phyloP scores from a whole-genome alignment of 2,888 invertebrate genomes.

The Actias luna region DNA sequence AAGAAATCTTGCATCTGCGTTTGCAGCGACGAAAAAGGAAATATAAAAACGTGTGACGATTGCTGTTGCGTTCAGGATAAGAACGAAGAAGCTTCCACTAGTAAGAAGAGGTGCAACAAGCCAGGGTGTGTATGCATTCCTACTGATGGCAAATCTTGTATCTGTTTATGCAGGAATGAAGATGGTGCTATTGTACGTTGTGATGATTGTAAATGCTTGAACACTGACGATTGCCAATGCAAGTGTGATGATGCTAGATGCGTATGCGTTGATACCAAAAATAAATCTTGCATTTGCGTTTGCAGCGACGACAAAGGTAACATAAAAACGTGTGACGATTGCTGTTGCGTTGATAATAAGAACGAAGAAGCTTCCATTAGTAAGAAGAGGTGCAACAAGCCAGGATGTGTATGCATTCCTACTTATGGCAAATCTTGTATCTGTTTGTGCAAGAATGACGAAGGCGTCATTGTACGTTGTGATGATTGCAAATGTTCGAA shows the following conservation, averaged over 20 bases:
- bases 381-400: background rate
- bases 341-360: constrained; percentile 10
- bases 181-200: too few species aligned
- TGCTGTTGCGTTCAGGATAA: constrained; percentile 33
- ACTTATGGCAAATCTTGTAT: constrained; percentile 25
- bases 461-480: too few species aligned
- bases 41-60: constrained; percentile 35
- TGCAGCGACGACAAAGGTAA: constrained; percentile 34
- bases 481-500: too few species aligned
- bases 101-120: too few species aligned
- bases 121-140: too few species aligned
- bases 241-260: too few species aligned
- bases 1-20: constrained; percentile 41
- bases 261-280: too few species aligned
- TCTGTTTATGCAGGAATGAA: too few species aligned
- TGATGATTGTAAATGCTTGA: too few species aligned
- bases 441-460: background rate
- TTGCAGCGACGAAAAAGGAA: constrained; percentile 33
- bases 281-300: constrained; percentile 36
- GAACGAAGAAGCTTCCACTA: too few species aligned
- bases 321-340: constrained; percentile 18
- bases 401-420: background rate
- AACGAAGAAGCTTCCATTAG: background rate
- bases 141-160: too few species aligned
- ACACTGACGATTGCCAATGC: too few species aligned